Conservation (phyloP, 2,113 vertebrate species). For the Corythornis madagascariensis region DNA sequence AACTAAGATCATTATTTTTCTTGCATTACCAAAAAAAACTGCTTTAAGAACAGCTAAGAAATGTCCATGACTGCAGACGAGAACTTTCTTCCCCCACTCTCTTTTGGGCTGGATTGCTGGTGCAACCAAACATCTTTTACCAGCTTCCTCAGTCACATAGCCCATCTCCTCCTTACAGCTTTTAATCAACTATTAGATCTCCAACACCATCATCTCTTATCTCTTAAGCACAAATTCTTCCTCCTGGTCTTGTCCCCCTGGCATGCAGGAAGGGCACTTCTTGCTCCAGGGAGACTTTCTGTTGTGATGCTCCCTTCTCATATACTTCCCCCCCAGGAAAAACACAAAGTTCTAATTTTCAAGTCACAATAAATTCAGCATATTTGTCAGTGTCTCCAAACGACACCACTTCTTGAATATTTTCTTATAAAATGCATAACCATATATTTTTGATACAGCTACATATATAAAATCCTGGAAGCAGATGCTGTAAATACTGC, state of each 20-base stretch:
- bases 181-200: background rate
- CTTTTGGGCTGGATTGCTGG: background rate
- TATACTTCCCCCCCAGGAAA: background rate
- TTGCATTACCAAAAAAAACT: background rate
- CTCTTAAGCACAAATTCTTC: background rate
- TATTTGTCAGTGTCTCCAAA: background rate
- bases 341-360: background rate
- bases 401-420: background rate
- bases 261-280: fast-evolving
- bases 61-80: background rate
- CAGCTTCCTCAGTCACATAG: background rate
- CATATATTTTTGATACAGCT: background rate
- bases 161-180: background rate
- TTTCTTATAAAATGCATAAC: background rate
- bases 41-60: background rate
- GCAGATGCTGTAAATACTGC: background rate
- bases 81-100: background rate
- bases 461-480: background rate
- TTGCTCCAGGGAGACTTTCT: background rate
- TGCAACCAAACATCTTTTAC: background rate
- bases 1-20: background rate
- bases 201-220: background rate
- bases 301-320: background rate
- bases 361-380: background rate
- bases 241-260: fast-evolving